Evolutionary conservation across 2,888 invertebrate genomes (phyloP).

Genomic region (Fabriciana adippe): DNA sequence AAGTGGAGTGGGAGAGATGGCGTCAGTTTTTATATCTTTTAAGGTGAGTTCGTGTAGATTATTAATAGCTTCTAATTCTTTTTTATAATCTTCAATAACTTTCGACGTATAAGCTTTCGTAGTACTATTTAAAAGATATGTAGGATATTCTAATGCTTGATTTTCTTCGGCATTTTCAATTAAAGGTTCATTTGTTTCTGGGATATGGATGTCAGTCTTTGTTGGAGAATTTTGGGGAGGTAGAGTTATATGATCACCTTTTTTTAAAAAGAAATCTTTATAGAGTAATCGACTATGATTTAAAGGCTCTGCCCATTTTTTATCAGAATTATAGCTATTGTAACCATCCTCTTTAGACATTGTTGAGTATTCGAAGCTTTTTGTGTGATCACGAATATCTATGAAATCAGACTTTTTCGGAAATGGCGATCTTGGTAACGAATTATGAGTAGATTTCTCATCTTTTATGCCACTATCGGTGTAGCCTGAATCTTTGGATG

Average conservation of each 20-base stretch:
- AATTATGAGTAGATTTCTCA: slow-evolving; percentile 60
- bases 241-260: slow-evolving; percentile 66
- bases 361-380: slow-evolving; percentile 64
- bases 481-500: slow-evolving; percentile 76
- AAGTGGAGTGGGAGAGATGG: slow-evolving; percentile 70
- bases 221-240: slow-evolving; percentile 70
- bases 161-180: slow-evolving; percentile 48
- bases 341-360: slow-evolving; percentile 55
- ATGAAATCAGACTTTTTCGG: slow-evolving; percentile 53
- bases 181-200: slow-evolving; percentile 48
- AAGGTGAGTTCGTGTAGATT: slow-evolving; percentile 73
- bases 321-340: slow-evolving; percentile 54
- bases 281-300: slow-evolving; percentile 75
- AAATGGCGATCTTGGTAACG: slow-evolving; percentile 59
- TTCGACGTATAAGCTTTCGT: slow-evolving; percentile 78
- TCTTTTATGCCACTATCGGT: slow-evolving; percentile 68
- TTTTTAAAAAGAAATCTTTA: slow-evolving; percentile 74
- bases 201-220: slow-evolving; percentile 48
- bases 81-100: slow-evolving; percentile 79
- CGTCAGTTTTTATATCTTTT: slow-evolving; percentile 75
- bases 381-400: slow-evolving; percentile 53
- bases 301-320: slow-evolving; percentile 64
- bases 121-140: slow-evolving; percentile 71
- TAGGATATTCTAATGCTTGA: slow-evolving; percentile 64
- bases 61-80: slow-evolving; percentile 76